Percentiles rank a stretch among this genome's conserved stretches.
These are phyloP conservation scores for Thripadectes ignobilis DNA, from an alignment of 2,797 vertebrate genomes.

Conservation along the genomic window DNA sequence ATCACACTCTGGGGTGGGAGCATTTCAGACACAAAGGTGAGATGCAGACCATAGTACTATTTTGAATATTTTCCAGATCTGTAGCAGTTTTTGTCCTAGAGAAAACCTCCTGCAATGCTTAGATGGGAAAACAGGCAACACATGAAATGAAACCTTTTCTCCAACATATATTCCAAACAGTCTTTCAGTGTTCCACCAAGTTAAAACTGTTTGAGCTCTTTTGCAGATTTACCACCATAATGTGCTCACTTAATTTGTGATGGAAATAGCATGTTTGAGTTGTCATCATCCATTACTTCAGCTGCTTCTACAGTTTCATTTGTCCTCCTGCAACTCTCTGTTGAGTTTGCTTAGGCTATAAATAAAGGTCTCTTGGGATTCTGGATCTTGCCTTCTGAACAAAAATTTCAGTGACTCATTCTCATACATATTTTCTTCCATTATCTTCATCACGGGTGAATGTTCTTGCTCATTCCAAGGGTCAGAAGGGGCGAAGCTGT, in stretches of 20 bases:
- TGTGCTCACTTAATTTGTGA: neutral
- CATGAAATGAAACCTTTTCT: neutral
- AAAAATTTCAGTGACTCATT: slow-evolving; percentile 68
- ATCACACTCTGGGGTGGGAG: neutral
- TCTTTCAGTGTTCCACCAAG: neutral
- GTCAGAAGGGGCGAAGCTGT: neutral
- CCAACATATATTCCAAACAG: neutral
- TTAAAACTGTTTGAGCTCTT: slow-evolving; percentile 14
- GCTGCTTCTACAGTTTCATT: slow-evolving; percentile 59
- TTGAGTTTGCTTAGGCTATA: slow-evolving; percentile 59
- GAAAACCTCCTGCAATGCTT: neutral
- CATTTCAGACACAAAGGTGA: neutral
- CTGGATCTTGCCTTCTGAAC: slow-evolving; percentile 60
- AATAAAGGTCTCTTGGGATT: slow-evolving; percentile 73
- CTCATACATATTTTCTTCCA: slow-evolving; percentile 44
- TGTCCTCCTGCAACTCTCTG: slow-evolving; percentile 36
- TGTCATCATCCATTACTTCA: slow-evolving; percentile 46
- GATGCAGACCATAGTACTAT: neutral
- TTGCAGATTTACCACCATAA: slow-evolving; percentile 20
- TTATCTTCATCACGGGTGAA: slow-evolving; percentile 11
- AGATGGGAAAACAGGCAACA: neutral
- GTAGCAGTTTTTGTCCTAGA: neutral
- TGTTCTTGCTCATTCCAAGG: neutral
- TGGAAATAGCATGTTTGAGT: slow-evolving; percentile 47
- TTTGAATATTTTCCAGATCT: neutral